Evolutionary conservation across 2,797 vertebrate genomes (phyloP), one percentile per base, ranked within the genome.

Genomic region (Eulemur albifrons): DNA sequence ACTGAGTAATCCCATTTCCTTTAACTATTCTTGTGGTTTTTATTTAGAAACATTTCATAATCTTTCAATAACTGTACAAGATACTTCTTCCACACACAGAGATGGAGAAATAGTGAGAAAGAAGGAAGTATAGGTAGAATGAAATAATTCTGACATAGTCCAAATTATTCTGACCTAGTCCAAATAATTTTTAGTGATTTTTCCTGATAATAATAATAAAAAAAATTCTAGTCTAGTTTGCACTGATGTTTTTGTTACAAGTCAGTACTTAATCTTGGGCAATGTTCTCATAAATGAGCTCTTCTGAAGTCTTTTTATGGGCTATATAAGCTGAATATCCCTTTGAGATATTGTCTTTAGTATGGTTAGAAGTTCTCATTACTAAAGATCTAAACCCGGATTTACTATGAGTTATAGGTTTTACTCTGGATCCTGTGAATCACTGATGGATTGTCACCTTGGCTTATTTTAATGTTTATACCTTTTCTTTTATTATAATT

Each of bases 391-490:
- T 61, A 75, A 94, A 81, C 32, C 30, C 12, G 77, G 48, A 12
- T 94, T 95, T 83, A 63, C n/a, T 59, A 87, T 73, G 52, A 30
- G 30, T 54, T 65, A 52, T 14, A 69, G 8, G 15, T 75, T 96
- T 97, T 17, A 43, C 23, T 93, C 72, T 95, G 70, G 76, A 83
- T 79, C 43, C 57, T 79, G 2, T 59, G 50, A 57, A 57, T 90
- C 32, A 23, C 11, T 54, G 45, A 72, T 82, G 40, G 17, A 35
- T 89, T 90, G 30, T 80, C 63, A 70, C 70, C 54, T 88, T 93
- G 63, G 72, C 50, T 94, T 89, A 57, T 95, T 94, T 97, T 95
- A 77, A 87, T 97, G 20, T 75, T 73, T 94, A 27, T 83, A 30
- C 27, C 45, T 90, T 97, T 94, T 21, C 45, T 81, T 86, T 67